Base-by-base conservation (phyloP, 92 coral and sea anemone genomes). In the Virgularia gustaviana region DNA sequence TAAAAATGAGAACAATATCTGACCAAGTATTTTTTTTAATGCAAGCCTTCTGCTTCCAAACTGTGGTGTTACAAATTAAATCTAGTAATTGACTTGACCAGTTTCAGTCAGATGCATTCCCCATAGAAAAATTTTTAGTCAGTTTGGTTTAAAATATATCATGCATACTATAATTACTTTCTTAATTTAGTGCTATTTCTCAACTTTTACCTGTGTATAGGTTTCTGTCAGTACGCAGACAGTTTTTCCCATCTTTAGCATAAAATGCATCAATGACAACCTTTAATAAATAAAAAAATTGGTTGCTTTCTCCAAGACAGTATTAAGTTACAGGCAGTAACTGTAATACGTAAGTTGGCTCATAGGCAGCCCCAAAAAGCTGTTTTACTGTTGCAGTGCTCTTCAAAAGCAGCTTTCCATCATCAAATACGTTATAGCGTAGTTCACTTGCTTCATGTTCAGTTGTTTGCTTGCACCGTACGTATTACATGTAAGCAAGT, bases 191-290 rank as follows among this genome's bases (percentile, higher is more conserved):
- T n/a, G n/a, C n/a, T n/a, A n/a, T n/a, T n/a, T n/a, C n/a, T n/a
- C n/a, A n/a, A 24, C 12, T 1, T 20, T 12, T 65, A 92, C 98
- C 98, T 57, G 79, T 73, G 55, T 92, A 92, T 16, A 89, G 68
- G 77, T 92, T 92, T 77, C 73, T 92, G 71, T 92, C 94, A 5
- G 83, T 89, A 38, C 92, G 85, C 32, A 92, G 85, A 39, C 88
- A 92, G 19, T 78, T 86, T 78, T 80, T 89, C 13, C 98, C 96
- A 58, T 58, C 90, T 42, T 87, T 91, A 10, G 80, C 90, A 85
- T 86, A 92, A 63, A 42, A 92, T 32, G 96, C 96, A 89, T 89
- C 90, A 23, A 92, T 86, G 27, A 92, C 96, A 79, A 89, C 96
- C 98, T 91, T 16, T 31, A 73, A 3, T 2, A 49, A 79, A 0